A percentile compares a stretch with the other conserved stretches of the same genome.
These are phyloP conservation scores for Sinodicranocentrus sp. DNA, from an alignment of 2,888 invertebrate species.

Conservation along the genomic window DNA sequence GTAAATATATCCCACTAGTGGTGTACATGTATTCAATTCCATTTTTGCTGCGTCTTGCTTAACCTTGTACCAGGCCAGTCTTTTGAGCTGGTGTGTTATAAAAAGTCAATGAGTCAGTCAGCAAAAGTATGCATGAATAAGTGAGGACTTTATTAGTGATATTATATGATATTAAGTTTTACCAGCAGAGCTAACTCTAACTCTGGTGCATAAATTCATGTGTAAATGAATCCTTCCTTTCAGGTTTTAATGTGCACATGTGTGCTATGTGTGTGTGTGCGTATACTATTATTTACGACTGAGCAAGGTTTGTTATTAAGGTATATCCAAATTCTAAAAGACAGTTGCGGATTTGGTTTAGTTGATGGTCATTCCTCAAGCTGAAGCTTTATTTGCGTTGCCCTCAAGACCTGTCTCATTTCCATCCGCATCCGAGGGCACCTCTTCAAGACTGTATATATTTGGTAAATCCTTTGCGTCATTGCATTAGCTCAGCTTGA, in stretches of 20 bases:
- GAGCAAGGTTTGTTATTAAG: neutral
- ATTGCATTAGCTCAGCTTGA: conserved; percentile 17
- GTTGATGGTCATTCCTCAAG: conserved; percentile 15
- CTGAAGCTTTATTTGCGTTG: conserved; percentile 8
- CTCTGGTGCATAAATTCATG: neutral
- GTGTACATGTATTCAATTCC: conserved; percentile 37
- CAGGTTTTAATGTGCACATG: too few relatives aligned
- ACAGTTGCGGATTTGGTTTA: conserved; percentile 1
- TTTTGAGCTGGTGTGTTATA: neutral
- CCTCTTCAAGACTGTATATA: neutral
- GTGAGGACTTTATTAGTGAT: conserved; percentile 12
- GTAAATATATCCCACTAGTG: conserved; percentile 10
- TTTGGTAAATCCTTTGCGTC: conserved; percentile 24
- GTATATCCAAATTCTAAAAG: neutral
- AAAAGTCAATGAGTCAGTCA: conserved; percentile 25
- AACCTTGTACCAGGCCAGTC: conserved; percentile 51
- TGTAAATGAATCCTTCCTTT: conserved; percentile 17
- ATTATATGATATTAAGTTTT: conserved; percentile 21
- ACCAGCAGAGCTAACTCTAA: neutral
- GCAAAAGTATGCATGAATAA: conserved; percentile 26
- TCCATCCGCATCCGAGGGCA: conserved; percentile 32
- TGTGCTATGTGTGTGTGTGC: too few relatives aligned
- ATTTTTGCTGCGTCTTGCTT: conserved; percentile 45
- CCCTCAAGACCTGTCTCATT: conserved; percentile 27
- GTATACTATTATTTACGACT: neutral